Evolutionary conservation across 2,113 vertebrate genomes (phyloP).

Genomic region (Haliaeetus leucogaster): DNA sequence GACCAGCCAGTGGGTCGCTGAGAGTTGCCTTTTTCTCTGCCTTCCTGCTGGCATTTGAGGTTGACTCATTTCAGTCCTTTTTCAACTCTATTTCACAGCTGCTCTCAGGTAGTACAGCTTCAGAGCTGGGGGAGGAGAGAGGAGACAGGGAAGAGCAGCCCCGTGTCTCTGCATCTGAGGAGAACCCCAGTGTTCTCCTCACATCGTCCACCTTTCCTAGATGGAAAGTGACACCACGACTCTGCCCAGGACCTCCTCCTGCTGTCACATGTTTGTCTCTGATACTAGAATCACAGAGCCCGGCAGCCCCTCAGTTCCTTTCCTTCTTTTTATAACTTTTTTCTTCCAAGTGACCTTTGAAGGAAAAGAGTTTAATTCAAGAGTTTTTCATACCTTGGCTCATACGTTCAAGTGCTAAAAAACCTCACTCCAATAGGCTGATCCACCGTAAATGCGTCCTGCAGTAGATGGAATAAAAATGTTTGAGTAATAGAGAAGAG

Average conservation of each 20-base stretch:
- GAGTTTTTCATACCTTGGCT: not conserved
- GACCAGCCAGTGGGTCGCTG: not conserved
- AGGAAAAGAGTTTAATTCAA: not conserved
- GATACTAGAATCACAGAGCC: not conserved
- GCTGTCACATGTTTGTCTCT: fast-evolving
- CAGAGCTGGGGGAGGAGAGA: not conserved
- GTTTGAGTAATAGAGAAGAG: not conserved
- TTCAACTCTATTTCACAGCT: fast-evolving
- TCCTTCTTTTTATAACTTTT: not conserved
- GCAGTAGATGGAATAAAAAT: not conserved
- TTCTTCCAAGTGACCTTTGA: not conserved
- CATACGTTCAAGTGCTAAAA: not conserved
- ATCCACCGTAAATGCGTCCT: fast-evolving
- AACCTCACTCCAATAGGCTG: not conserved
- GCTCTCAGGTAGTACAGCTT: not conserved
- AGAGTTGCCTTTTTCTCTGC: not conserved
- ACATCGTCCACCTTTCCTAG: not conserved
- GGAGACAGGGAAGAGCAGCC: not conserved
- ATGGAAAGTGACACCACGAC: not conserved
- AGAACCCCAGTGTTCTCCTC: not conserved
- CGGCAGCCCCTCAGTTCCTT: fast-evolving
- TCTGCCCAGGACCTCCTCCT: not conserved
- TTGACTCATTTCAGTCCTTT: not conserved
- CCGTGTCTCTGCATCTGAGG: not conserved
- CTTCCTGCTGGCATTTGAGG: not conserved